Conservation (phyloP, 2,113 vertebrate genomes). For the Pteronura brasiliensis region DNA sequence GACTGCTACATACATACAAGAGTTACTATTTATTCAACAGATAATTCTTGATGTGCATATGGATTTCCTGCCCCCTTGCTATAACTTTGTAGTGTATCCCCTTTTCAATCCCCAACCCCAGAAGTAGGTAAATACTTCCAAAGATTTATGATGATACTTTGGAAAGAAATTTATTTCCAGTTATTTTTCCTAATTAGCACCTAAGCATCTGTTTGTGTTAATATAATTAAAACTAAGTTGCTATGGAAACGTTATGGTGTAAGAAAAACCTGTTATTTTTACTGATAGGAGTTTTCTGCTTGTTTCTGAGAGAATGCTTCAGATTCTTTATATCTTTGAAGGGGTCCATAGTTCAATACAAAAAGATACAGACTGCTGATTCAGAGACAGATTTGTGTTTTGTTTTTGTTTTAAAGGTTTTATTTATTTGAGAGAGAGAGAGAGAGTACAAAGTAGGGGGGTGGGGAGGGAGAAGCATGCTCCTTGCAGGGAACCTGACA, state of each 20-base stretch:
- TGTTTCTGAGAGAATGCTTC: neutral
- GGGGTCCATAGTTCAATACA: neutral
- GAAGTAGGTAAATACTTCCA: neutral
- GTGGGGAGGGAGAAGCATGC: neutral
- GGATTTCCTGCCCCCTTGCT: neutral
- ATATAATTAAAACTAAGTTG: neutral
- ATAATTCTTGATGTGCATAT: neutral
- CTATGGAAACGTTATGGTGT: neutral
- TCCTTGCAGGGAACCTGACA: neutral
- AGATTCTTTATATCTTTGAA: neutral
- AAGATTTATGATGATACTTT: neutral
- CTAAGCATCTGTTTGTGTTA: neutral
- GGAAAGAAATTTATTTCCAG: neutral
- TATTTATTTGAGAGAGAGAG: too few species aligned
- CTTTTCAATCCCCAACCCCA: too few species aligned
- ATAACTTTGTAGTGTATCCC: neutral
- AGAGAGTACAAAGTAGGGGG: too few species aligned
- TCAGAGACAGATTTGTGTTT: neutral
- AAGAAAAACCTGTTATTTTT: neutral
- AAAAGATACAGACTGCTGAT: neutral
- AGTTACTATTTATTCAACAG: neutral
- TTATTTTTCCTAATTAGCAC: neutral
- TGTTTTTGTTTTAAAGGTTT: neutral
- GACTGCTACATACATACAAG: neutral
- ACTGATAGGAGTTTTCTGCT: neutral